Conservation (phyloP, 2,888 invertebrate species). For the Merodon equestris region DNA sequence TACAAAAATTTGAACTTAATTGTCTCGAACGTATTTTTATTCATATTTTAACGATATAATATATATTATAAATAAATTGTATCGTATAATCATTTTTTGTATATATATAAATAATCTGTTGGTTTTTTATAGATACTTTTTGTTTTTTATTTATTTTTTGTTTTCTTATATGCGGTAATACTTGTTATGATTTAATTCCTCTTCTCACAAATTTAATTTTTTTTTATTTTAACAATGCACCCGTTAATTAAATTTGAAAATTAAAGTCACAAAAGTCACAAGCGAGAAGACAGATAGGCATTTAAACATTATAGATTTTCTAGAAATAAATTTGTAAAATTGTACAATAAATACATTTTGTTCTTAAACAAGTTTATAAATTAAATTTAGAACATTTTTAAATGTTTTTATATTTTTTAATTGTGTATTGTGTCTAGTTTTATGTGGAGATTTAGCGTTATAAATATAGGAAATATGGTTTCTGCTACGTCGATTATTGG, state of each 20-base stretch:
- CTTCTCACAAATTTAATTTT: conserved; percentile 21
- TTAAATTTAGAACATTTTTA: background rate
- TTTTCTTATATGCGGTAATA: conserved; percentile 59
- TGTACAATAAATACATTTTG: background rate
- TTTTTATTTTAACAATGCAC: conserved; percentile 38
- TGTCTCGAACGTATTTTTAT: conserved; percentile 62
- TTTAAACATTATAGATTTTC: conserved; percentile 8
- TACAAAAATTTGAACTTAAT: too few species aligned
- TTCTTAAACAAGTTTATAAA: background rate
- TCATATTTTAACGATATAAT: conserved; percentile 67
- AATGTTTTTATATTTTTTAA: too few species aligned
- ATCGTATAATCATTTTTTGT: conserved; percentile 61
- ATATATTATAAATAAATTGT: conserved; percentile 68
- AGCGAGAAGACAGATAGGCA: conserved; percentile 35
- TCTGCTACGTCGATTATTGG: too few species aligned
- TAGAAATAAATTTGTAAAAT: background rate
- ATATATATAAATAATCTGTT: conserved; percentile 64
- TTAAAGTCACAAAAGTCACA: conserved; percentile 13
- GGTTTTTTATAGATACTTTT: conserved; percentile 32
- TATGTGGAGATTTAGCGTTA: too few species aligned
- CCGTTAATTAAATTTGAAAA: conserved; percentile 20
- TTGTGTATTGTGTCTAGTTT: too few species aligned
- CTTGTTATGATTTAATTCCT: conserved; percentile 38
- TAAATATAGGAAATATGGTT: too few species aligned
- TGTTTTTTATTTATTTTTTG: conserved; percentile 44